These are phyloP conservation scores for Perizoma flavofasciatum DNA, from an alignment of 2,888 invertebrate species.

Conservation along the genomic window DNA sequence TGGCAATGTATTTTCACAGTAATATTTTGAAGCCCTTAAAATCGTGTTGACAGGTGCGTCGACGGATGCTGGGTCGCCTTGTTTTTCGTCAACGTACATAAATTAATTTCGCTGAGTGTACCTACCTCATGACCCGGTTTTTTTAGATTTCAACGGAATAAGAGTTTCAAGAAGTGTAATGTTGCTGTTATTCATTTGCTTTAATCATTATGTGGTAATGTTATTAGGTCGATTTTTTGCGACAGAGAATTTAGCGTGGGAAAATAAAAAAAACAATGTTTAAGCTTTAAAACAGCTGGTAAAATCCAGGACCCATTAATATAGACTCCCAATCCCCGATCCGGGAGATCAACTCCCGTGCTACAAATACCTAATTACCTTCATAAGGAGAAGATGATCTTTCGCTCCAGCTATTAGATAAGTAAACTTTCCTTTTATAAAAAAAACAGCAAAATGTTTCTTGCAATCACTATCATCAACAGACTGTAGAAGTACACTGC, in stretches of 20 bases:
- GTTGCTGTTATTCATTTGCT: conserved; percentile 39
- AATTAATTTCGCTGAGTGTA: conserved; percentile 42
- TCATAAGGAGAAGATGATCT: too few relatives aligned
- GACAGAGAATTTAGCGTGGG: conserved; percentile 15
- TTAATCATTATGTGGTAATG: conserved; percentile 27
- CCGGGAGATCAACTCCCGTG: too few relatives aligned
- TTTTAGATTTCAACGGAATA: conserved; percentile 41
- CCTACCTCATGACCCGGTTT: conserved; percentile 47
- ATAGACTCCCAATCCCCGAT: too few relatives aligned
- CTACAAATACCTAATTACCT: too few relatives aligned
- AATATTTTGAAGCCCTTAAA: conserved; percentile 28
- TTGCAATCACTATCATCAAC: too few relatives aligned
- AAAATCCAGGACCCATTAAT: too few relatives aligned
- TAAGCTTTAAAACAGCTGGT: not conserved
- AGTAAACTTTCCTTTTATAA: too few relatives aligned
- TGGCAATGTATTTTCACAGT: conserved; percentile 14
- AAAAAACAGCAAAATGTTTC: too few relatives aligned
- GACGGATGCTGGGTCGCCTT: conserved; percentile 34
- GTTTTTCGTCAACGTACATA: conserved; percentile 39
- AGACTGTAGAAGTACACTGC: too few relatives aligned
- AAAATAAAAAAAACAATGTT: conserved; percentile 3
- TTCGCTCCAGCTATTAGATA: too few relatives aligned
- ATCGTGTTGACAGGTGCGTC: conserved; percentile 42
- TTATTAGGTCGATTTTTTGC: conserved; percentile 21
- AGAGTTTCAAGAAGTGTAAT: conserved; percentile 46